phyloP scores from a whole-genome alignment of 2,113 vertebrate genomes.

The Ptychochromis oligacanthus region DNA sequence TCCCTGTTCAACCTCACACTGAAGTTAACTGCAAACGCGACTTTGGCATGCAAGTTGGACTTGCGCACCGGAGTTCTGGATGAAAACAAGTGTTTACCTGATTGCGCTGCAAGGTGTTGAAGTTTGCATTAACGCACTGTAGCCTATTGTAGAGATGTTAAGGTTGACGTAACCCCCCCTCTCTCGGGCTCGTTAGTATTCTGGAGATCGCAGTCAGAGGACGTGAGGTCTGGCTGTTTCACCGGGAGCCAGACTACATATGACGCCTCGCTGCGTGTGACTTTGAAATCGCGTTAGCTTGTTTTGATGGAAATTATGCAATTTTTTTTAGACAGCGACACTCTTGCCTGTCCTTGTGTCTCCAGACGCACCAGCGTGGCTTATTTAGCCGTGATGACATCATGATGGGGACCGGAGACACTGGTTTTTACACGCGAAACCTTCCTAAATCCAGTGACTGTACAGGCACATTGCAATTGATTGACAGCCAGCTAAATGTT shows the following conservation, averaged over 20 bases:
- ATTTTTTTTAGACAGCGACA: conserved; percentile 38
- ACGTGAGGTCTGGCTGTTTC: conserved; percentile 77
- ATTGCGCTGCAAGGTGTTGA: conserved; percentile 63
- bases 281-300: conserved; percentile 48
- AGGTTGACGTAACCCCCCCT: conserved; percentile 72
- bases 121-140: conserved; percentile 67
- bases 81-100: conserved; percentile 65
- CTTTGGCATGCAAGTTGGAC: conserved; percentile 60
- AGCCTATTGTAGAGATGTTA: conserved; percentile 63
- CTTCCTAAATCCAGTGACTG: conserved; percentile 1
- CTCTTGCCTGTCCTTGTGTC: conserved; percentile 47
- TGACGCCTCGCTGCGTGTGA: conserved; percentile 68
- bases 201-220: conserved; percentile 69
- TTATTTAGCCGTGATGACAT: conserved; percentile 69
- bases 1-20: conserved; percentile 70
- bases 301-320: conserved; percentile 32
- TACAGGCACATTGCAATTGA: conserved; percentile 29
- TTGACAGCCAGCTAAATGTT: conserved; percentile 46
- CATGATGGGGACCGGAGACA: conserved; percentile 57
- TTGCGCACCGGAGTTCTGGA: conserved; percentile 46
- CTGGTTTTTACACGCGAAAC: conserved; percentile 39
- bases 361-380: conserved; percentile 55
- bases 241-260: conserved; percentile 69
- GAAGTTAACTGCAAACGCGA: conserved; percentile 68
- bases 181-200: conserved; percentile 73